Evolutionary conservation across 2,797 vertebrate species (phyloP).

Genomic region (Lacerta agilis): DNA sequence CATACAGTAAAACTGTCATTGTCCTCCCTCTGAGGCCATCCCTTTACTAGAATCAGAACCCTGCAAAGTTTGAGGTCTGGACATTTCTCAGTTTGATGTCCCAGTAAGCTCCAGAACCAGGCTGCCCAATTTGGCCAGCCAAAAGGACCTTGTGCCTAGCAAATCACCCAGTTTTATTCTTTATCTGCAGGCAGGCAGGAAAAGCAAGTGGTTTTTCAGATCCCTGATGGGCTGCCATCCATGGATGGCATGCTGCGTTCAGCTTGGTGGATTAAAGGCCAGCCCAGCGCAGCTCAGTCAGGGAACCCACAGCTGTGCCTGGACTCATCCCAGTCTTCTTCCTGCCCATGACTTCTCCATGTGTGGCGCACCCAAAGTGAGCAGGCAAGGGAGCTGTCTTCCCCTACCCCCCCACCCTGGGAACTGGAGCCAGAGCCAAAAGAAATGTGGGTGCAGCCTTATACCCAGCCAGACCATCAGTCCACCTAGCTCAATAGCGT

Average conservation of each 20-base stretch:
- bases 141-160: neutral
- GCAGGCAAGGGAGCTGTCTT: no score
- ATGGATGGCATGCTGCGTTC: neutral
- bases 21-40: conserved; percentile 35
- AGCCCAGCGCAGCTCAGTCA: neutral
- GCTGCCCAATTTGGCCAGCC: neutral
- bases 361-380: no score
- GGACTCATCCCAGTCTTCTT: no score
- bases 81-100: neutral
- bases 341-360: no score
- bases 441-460: no score
- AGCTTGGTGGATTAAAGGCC: neutral
- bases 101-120: neutral
- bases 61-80: neutral
- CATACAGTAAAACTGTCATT: conserved; percentile 22
- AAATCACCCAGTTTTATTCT: neutral
- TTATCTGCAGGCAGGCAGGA: neutral
- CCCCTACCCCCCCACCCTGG: no score
- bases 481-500: no score
- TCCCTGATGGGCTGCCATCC: neutral
- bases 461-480: no score
- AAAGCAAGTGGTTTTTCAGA: neutral
- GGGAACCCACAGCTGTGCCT: neutral
- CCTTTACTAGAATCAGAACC: neutral
- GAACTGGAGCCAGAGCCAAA: no score